These are phyloP conservation scores for Plutella xylostella DNA, from an alignment of 2,888 invertebrate genomes.

Conservation along the genomic window DNA sequence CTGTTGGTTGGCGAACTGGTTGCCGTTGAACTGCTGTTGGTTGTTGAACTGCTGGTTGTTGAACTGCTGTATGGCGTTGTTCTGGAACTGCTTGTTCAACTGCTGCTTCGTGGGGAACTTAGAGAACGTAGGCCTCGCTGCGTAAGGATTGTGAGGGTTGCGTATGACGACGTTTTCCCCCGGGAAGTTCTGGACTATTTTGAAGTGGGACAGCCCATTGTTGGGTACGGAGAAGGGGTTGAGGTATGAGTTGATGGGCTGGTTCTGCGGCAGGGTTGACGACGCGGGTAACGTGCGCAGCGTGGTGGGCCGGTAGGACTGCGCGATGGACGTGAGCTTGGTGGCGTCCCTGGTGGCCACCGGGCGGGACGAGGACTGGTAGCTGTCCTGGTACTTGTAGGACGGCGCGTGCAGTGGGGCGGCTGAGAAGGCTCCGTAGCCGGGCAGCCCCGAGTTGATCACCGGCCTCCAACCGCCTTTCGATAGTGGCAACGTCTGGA, in stretches of 20 bases:
- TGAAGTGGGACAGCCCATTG: constrained; percentile 44
- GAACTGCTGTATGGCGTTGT: constrained; percentile 48
- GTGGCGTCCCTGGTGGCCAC: constrained; percentile 43
- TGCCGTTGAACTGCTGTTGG: too few relatives aligned
- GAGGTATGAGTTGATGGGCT: constrained; percentile 57
- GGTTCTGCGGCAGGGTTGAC: constrained; percentile 38
- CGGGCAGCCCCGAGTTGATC: constrained; percentile 49
- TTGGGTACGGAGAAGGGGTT: constrained; percentile 52
- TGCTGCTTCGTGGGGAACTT: constrained; percentile 51
- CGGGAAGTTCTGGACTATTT: constrained; percentile 53
- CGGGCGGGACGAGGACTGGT: constrained; percentile 52
- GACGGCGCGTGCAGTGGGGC: constrained; percentile 43
- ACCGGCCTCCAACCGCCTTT: constrained; percentile 75
- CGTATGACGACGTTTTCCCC: constrained; percentile 45
- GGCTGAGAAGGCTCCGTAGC: constrained; percentile 43
- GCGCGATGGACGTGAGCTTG: constrained; percentile 59
- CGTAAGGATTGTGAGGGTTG: constrained; percentile 50
- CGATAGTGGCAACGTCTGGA: constrained; percentile 58
- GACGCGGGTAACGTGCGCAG: constrained; percentile 38
- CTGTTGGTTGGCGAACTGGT: constrained; percentile 48
- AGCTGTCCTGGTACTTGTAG: constrained; percentile 40
- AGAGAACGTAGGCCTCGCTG: constrained; percentile 41
- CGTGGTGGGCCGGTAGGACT: constrained; percentile 59
- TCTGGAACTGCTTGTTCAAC: constrained; percentile 41
- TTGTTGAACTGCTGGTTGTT: constrained; percentile 47